Percentiles rank a stretch among this genome's conserved stretches.
These are phyloP conservation scores for Chroicocephalus ridibundus DNA, from an alignment of 2,113 vertebrate species.

Conservation along the genomic window DNA sequence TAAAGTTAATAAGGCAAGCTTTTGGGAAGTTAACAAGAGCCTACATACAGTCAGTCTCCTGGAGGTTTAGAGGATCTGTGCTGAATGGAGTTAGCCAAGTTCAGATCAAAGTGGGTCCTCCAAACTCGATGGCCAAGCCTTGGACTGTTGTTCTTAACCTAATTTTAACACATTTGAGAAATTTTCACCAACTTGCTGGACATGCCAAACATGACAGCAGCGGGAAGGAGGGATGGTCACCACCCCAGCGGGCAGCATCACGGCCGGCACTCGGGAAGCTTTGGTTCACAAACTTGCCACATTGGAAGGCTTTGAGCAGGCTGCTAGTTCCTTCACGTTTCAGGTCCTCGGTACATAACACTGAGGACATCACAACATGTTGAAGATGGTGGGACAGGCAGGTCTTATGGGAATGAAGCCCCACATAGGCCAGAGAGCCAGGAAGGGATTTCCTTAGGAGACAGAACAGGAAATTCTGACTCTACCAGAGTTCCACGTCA, in stretches of 20 bases:
- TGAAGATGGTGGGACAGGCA: not conserved
- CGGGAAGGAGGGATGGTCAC: not conserved
- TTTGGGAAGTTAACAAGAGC: not conserved
- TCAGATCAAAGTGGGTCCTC: not conserved
- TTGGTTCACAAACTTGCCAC: not conserved
- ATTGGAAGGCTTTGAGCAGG: not conserved
- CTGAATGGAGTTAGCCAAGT: not conserved
- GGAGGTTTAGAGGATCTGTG: not conserved
- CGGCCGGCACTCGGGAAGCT: not conserved
- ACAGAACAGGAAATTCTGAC: constrained; percentile 1
- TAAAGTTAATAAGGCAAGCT: not conserved
- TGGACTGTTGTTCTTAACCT: not conserved
- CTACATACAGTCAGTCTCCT: too few relatives aligned
- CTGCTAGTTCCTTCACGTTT: not conserved
- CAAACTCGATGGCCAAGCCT: not conserved
- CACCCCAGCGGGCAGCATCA: not conserved
- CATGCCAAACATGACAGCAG: not conserved
- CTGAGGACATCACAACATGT: rapidly evolving
- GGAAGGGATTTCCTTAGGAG: not conserved
- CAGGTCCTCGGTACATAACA: rapidly evolving
- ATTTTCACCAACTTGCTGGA: not conserved
- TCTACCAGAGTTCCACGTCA: not conserved
- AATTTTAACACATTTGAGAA: not conserved
- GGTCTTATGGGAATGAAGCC: not conserved
- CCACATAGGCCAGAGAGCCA: not conserved